Evolutionary conservation across 2,888 invertebrate species (phyloP), one percentile per base, ranked within the genome.

Genomic region (Parasteatoda lunata): DNA sequence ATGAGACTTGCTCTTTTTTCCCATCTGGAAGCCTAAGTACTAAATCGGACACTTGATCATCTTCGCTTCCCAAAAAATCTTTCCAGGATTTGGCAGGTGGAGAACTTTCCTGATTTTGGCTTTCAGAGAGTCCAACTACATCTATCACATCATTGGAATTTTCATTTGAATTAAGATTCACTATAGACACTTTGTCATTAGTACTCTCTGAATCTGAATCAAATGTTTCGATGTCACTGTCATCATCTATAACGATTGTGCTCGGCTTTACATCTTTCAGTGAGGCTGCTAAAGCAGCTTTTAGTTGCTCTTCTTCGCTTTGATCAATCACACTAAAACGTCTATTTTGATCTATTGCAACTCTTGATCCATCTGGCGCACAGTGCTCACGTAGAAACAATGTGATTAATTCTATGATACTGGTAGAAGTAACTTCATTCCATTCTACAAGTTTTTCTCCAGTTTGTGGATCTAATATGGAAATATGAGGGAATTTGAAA

Each of bases 391-490:
- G 84, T n/a, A 93, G 89, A 90, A 92, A 93, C 72, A 91, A 91
- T 71, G 91, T 90, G 30, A 91, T 90, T 66, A 92, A 88, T 85
- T 93, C 92, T 90, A 92, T 91, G 89, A 93, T 92, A 8, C 92
- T 90, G 30, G 90, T 84, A 5, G 91, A 88, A 86, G 93, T 92
- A 11, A 93, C 84, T 76, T 91, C 91, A 88, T 91, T 90, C 93
- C 93, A 93, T 30, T 92, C 91, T 77, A 93, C 92, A 90, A 94
- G 91, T 78, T 93, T 92, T 91, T 95, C 95, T n/a, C 92, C 88
- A 48, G 88, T 88, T 70, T 94, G 92, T 9, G 95, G 95, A 92
- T 95, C 95, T 80, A 95, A 92, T 6, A 95, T 92, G 85, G 94
- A 94, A 84, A 95, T 91, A 90, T 95, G 94, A 1, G 95, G 95